Conservation (phyloP, 1,140 invertebrate species). For the Eumaeus atala region DNA sequence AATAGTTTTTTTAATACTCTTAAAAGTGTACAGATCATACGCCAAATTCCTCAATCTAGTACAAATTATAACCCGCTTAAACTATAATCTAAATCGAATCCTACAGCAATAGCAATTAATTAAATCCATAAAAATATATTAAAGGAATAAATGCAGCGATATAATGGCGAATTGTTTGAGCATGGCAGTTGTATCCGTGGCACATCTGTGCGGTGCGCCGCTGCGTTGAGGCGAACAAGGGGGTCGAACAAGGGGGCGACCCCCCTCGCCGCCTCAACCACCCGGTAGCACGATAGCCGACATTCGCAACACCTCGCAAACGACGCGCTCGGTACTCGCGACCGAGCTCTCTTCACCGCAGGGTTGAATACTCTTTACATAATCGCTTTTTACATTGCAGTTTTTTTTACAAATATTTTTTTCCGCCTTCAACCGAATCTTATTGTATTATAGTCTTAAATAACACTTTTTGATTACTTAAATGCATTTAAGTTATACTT, state of each 20-base stretch:
- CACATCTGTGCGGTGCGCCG: slow-evolving; percentile 51
- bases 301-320: slow-evolving; percentile 65
- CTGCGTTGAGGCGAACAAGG: slow-evolving; percentile 42
- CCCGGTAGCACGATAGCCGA: slow-evolving; percentile 51
- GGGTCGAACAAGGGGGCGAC: slow-evolving; percentile 23
- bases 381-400: slow-evolving; percentile 5
- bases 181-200: slow-evolving; percentile 21
- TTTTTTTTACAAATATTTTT: slow-evolving; percentile 1
- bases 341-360: slow-evolving; percentile 47
- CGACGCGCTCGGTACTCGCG: slow-evolving; percentile 56
- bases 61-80: too few relatives aligned
- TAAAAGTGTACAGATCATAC: too few relatives aligned
- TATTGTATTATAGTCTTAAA: too few relatives aligned
- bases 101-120: too few relatives aligned
- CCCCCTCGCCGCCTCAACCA: slow-evolving; percentile 22
- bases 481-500: too few relatives aligned
- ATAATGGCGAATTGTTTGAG: neutral
- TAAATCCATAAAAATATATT: neutral
- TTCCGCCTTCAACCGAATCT: neutral
- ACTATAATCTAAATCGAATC: too few relatives aligned
- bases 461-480: too few relatives aligned
- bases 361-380: slow-evolving; percentile 34
- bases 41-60: too few relatives aligned
- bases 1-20: too few relatives aligned
- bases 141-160: slow-evolving; percentile 2